phyloP scores from a whole-genome alignment of 2,888 invertebrate species.

The Alsophila aescularia region DNA sequence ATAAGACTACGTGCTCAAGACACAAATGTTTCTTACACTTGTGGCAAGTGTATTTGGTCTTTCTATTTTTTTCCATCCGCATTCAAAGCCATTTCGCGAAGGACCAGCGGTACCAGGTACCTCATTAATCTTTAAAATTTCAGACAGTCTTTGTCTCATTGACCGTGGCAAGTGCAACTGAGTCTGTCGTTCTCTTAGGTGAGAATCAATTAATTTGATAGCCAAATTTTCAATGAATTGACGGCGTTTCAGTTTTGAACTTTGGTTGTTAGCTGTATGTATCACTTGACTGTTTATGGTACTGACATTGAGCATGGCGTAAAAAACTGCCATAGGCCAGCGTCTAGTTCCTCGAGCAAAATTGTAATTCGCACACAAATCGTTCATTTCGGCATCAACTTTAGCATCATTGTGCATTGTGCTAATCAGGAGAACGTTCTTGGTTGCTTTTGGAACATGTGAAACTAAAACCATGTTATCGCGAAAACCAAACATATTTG shows the following conservation, averaged over 20 bases:
- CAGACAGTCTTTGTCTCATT: conserved; percentile 20
- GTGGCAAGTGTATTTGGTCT: not conserved
- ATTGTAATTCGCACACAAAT: conserved; percentile 37
- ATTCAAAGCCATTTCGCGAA: conserved; percentile 2
- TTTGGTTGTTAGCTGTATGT: conserved; percentile 3
- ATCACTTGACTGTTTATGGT: conserved; percentile 3
- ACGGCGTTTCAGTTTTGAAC: conserved; percentile 1
- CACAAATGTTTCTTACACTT: conserved; percentile 2
- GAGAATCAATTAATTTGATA: not conserved
- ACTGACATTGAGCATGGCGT: conserved; percentile 30
- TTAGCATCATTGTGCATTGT: conserved; percentile 38
- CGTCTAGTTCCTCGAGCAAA: conserved; percentile 33
- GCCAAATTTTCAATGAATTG: conserved; percentile 3
- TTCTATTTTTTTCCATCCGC: conserved; percentile 3
- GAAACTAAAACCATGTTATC: conserved; percentile 31
- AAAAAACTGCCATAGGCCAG: conserved; percentile 38
- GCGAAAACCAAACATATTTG: conserved; percentile 36
- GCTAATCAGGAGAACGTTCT: conserved; percentile 38
- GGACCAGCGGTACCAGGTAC: conserved; percentile 5
- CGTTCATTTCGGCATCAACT: conserved; percentile 34
- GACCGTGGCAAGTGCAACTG: conserved; percentile 28
- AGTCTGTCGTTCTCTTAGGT: conserved; percentile 10
- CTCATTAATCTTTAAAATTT: conserved; percentile 22
- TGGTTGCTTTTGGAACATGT: conserved; percentile 32
- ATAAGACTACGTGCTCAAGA: not conserved